These are phyloP conservation scores for Rhodophaea formosa DNA, from an alignment of 2,888 invertebrate species.

Conservation along the genomic window DNA sequence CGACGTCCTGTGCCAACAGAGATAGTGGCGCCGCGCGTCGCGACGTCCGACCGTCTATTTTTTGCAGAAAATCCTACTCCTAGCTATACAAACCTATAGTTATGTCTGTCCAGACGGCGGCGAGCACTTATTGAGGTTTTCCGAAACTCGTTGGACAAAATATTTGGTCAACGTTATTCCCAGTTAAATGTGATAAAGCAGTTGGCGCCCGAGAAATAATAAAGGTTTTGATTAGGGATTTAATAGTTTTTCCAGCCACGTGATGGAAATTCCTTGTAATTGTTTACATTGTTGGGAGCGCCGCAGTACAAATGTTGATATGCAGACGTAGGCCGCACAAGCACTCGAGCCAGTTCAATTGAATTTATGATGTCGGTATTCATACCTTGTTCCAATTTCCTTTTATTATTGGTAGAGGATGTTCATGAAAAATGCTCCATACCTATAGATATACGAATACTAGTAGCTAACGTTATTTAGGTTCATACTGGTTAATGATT, in stretches of 20 bases:
- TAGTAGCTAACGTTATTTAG: background rate
- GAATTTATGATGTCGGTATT: background rate
- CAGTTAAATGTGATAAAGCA: constrained; percentile 26
- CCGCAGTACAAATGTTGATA: background rate
- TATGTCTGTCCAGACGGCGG: constrained; percentile 20
- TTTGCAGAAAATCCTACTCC: constrained; percentile 46
- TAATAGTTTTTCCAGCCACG: constrained; percentile 5
- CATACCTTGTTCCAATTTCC: constrained; percentile 3
- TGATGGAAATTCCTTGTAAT: constrained; percentile 5
- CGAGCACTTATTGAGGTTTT: constrained; percentile 32
- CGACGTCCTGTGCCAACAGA: constrained; percentile 66
- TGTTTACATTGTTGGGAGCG: constrained; percentile 10
- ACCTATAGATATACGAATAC: background rate
- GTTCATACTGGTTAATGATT: background rate
- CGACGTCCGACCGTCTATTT: constrained; percentile 55
- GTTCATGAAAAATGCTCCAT: too few relatives aligned
- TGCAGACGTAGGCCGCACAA: background rate
- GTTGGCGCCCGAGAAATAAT: background rate
- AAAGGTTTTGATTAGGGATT: background rate
- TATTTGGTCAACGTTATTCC: constrained; percentile 35
- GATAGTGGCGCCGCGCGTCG: constrained; percentile 59
- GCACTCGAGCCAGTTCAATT: background rate
- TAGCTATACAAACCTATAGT: constrained; percentile 19
- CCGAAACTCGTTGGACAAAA: constrained; percentile 32
- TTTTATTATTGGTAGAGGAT: background rate